These are phyloP conservation scores for Hippopotamyrus pictus DNA, from an alignment of 2,797 vertebrate species.

Conservation along the genomic window DNA sequence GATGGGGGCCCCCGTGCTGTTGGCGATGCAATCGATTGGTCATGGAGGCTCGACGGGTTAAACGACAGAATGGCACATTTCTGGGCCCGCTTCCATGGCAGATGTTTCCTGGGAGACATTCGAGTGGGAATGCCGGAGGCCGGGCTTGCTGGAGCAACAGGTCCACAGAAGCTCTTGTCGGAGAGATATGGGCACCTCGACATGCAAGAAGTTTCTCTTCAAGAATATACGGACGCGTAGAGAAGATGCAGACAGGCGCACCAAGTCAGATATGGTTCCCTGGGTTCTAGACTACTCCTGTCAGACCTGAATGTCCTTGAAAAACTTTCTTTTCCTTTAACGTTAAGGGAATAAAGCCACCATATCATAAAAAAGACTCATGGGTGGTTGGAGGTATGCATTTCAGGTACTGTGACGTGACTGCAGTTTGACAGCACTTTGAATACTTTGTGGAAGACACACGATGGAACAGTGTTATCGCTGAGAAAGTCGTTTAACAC, in stretches of 20 bases:
- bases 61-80: constrained; percentile 38
- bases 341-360: background rate
- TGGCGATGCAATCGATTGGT: constrained; percentile 47
- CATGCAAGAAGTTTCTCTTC: background rate
- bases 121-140: constrained; percentile 24
- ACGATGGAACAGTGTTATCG: background rate
- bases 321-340: background rate
- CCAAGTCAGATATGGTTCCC: background rate
- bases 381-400: background rate
- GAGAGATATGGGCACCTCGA: background rate
- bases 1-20: constrained; percentile 23
- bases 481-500: background rate
- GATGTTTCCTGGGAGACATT: constrained; percentile 41
- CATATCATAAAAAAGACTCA: background rate
- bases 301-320: constrained; percentile 1
- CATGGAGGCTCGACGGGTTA: constrained; percentile 38
- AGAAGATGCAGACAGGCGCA: background rate
- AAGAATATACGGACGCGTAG: background rate
- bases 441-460: background rate
- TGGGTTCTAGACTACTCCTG: background rate
- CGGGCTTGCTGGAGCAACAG: constrained; percentile 27
- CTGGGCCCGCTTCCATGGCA: constrained; percentile 31
- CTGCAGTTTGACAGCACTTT: background rate
- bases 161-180: constrained; percentile 15
- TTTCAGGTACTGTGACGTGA: background rate